Conservation (phyloP, 1,140 invertebrate species). For the Dryas iulia region DNA sequence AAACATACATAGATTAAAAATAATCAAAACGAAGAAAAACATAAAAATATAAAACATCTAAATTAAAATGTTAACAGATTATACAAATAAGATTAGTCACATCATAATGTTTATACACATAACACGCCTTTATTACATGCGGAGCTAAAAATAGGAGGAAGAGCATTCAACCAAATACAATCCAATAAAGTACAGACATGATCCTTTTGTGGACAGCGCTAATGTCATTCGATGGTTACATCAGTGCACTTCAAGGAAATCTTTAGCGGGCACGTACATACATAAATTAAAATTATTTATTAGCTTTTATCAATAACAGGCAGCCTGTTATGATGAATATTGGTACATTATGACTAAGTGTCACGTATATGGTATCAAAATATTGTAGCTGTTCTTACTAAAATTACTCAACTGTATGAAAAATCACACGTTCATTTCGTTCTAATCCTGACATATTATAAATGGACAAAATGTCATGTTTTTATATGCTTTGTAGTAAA, state of each 20-base stretch:
- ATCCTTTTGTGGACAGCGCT: conserved; percentile 13
- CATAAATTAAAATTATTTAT: neutral
- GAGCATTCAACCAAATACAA: conserved; percentile 19
- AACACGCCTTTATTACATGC: neutral
- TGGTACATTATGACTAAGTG: too few species aligned
- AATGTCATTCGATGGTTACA: conserved; percentile 24
- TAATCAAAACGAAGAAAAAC: too few species aligned
- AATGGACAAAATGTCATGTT: too few species aligned
- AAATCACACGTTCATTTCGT: too few species aligned
- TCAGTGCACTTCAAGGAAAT: conserved; percentile 21
- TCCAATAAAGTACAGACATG: conserved; percentile 20
- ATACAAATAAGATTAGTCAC: neutral
- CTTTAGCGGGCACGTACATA: conserved; percentile 6
- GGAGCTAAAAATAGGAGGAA: conserved; percentile 16
- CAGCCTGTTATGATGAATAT: neutral
- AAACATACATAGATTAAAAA: neutral
- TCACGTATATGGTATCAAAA: too few species aligned
- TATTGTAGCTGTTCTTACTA: neutral
- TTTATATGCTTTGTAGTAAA: too few species aligned
- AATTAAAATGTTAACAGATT: neutral
- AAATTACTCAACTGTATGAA: neutral
- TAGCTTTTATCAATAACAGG: neutral
- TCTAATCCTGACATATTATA: too few species aligned
- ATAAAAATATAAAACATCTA: too few species aligned
- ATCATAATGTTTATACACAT: neutral